Conservation (phyloP, 2,113 vertebrate species). For the Serilophus lunatus region DNA sequence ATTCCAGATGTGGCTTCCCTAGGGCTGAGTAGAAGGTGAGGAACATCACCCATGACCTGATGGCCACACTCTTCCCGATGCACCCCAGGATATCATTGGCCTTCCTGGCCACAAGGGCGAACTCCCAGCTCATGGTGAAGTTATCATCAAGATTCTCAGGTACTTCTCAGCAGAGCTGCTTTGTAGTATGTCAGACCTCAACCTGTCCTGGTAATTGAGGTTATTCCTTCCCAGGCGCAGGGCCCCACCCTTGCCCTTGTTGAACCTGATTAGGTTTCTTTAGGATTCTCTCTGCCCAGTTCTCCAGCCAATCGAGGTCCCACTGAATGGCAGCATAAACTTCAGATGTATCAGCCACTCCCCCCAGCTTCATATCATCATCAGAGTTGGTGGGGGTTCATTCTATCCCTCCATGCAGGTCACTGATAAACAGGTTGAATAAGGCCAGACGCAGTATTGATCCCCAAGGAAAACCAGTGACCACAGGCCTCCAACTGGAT, state of each 20-base stretch:
- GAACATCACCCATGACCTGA: accelerated
- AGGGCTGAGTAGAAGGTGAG: not conserved
- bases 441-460: accelerated
- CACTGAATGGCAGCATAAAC: not conserved
- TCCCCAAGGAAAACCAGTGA: not conserved
- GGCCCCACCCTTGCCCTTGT: not conserved
- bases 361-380: not conserved
- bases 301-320: not conserved
- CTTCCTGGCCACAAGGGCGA: not conserved
- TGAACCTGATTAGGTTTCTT: not conserved
- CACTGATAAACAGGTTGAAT: not conserved
- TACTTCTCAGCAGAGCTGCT: not conserved
- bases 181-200: not conserved
- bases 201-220: too few relatives aligned
- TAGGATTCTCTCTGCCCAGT: accelerated
- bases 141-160: not conserved
- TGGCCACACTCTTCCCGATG: not conserved
- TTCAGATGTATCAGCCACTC: not conserved
- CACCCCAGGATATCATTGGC: not conserved
- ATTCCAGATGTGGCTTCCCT: not conserved
- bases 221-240: not conserved
- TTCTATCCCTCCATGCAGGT: not conserved
- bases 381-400: not conserved
- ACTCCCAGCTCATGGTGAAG: not conserved
- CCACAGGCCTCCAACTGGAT: not conserved